phyloP scores from a whole-genome alignment of 2,888 invertebrate genomes.

The Elmis aenea region DNA sequence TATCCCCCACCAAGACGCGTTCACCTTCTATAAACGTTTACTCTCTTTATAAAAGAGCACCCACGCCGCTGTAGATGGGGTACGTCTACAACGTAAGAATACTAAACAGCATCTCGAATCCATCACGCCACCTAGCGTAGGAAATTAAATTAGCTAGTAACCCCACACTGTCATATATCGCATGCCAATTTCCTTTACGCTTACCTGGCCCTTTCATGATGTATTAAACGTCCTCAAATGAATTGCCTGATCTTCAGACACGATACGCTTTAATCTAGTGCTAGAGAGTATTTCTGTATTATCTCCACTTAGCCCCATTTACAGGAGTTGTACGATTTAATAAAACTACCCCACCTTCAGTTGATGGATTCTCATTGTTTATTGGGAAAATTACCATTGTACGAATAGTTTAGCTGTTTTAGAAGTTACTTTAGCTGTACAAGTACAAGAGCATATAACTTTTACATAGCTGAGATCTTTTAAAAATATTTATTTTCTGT shows the following conservation, averaged over 20 bases:
- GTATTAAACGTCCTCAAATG: conserved; percentile 17
- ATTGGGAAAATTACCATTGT: too few species aligned
- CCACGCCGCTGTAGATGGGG: conserved; percentile 14
- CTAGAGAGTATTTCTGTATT: too few species aligned
- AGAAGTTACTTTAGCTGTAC: too few species aligned
- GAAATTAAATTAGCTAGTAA: conserved; percentile 39
- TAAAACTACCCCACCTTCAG: too few species aligned
- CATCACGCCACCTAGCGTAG: conserved; percentile 34
- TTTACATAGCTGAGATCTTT: too few species aligned
- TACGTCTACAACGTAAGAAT: conserved; percentile 16
- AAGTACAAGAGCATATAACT: too few species aligned
- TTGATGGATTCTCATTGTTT: too few species aligned
- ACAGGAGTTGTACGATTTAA: too few species aligned
- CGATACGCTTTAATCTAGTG: too few species aligned
- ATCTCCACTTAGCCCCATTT: too few species aligned
- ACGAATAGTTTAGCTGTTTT: too few species aligned
- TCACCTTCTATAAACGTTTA: conserved; percentile 31
- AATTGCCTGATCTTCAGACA: conserved; percentile 19
- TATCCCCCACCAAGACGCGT: conserved; percentile 21
- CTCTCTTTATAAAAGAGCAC: conserved; percentile 26
- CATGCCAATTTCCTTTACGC: conserved; percentile 37
- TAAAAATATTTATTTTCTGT: too few species aligned
- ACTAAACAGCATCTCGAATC: conserved; percentile 35
- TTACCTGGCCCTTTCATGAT: conserved; percentile 15
- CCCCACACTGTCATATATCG: conserved; percentile 38